phyloP scores from a whole-genome alignment of 2,113 vertebrate genomes.

The Apteryx owenii region DNA sequence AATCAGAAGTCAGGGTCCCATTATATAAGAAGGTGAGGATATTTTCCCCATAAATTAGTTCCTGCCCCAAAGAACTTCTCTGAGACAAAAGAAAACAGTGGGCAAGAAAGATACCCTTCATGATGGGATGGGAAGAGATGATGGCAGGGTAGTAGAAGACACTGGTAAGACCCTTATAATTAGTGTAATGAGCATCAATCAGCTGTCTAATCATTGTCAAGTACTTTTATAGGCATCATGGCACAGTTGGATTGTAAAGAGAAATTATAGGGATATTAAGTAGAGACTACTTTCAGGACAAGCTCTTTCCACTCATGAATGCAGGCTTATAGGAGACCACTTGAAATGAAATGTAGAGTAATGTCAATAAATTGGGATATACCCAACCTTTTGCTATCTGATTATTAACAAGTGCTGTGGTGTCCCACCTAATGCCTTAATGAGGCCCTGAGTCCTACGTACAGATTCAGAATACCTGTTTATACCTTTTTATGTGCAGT shows the following conservation, averaged over 20 bases:
- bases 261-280: conserved; percentile 2
- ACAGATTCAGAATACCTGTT: background rate
- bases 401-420: background rate
- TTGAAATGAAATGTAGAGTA: background rate
- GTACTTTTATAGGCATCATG: conserved; percentile 34
- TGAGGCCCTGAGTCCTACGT: background rate
- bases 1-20: background rate
- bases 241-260: background rate
- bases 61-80: background rate
- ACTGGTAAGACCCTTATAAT: background rate
- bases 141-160: background rate
- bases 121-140: background rate
- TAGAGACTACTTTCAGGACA: conserved; percentile 5
- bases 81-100: background rate
- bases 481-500: background rate
- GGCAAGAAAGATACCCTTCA: background rate
- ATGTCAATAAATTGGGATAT: background rate
- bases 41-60: conserved; percentile 26
- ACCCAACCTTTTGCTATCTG: background rate
- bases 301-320: background rate
- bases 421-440: background rate
- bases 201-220: background rate
- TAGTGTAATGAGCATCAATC: conserved; percentile 1
- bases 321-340: background rate
- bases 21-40: background rate